Conservation (phyloP, 2,113 vertebrate species). For the Sinocyclocheilus grahami region DNA sequence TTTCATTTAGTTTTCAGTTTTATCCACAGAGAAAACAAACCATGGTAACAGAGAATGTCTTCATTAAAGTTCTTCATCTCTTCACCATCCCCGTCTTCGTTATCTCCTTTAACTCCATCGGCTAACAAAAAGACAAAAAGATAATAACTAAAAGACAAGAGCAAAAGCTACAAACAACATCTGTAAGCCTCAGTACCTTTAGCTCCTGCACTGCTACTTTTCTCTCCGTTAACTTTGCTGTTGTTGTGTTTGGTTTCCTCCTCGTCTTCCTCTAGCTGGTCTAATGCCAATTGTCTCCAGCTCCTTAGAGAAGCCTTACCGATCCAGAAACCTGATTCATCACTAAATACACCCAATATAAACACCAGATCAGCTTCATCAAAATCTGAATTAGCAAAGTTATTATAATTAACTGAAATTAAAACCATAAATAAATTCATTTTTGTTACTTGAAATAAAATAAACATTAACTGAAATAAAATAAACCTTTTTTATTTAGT, state of each 20-base stretch:
- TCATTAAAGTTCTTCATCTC: constrained; percentile 96
- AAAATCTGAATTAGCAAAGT: neutral
- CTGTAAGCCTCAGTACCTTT: constrained; percentile 67
- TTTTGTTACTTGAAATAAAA: too few relatives aligned
- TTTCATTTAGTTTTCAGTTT: neutral
- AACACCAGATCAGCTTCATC: neutral
- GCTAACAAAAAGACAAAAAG: neutral
- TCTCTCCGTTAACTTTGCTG: constrained; percentile 84
- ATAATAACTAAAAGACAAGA: neutral
- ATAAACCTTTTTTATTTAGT: too few relatives aligned
- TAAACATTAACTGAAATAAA: too few relatives aligned
- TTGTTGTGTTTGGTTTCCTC: constrained; percentile 83
- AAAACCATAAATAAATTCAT: neutral
- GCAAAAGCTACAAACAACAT: neutral
- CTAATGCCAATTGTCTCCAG: constrained; percentile 92
- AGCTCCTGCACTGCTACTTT: constrained; percentile 59
- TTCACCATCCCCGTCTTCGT: constrained; percentile 81
- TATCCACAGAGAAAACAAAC: constrained; percentile 66
- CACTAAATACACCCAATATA: constrained; percentile 57
- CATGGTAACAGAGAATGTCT: constrained; percentile 92
- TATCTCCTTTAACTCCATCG: constrained; percentile 41
- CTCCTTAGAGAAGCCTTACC: constrained; percentile 90
- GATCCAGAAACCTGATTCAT: constrained; percentile 89
- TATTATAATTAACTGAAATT: neutral
- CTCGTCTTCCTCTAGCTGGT: constrained; percentile 90